Percentiles rank a stretch among this genome's conserved stretches.
Evolutionary conservation across 2,888 invertebrate genomes (phyloP).

Genomic region (Dynastes tityus): DNA sequence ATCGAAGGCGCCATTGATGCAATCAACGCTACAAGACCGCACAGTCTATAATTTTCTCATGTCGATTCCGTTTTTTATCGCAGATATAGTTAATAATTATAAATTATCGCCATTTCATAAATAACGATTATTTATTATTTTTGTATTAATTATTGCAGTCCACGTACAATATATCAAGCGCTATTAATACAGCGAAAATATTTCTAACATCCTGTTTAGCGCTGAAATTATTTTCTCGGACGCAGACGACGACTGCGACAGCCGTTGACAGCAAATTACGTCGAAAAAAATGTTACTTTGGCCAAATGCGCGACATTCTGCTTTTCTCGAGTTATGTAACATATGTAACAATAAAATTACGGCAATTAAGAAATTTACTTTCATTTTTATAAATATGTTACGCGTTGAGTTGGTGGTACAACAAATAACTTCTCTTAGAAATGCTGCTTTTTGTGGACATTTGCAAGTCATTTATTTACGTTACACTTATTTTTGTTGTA

Average conservation of each 20-base stretch:
- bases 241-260: constrained; percentile 13
- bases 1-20: constrained; percentile 40
- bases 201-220: constrained; percentile 49
- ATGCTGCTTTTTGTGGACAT: too few relatives aligned
- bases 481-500: too few relatives aligned
- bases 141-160: constrained; percentile 36
- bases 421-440: too few relatives aligned
- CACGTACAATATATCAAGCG: constrained; percentile 38
- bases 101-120: constrained; percentile 43
- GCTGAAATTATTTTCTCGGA: constrained; percentile 27
- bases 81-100: constrained; percentile 30
- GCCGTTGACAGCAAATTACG: constrained; percentile 5
- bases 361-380: constrained; percentile 1
- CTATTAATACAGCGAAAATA: constrained; percentile 48
- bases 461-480: too few relatives aligned
- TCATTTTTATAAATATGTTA: not conserved
- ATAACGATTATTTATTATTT: constrained; percentile 39
- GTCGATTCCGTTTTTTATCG: constrained; percentile 26
- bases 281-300: not conserved
- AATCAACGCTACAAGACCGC: constrained; percentile 27
- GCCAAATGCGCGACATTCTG: not conserved
- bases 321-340: constrained; percentile 2
- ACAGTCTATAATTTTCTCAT: constrained; percentile 36
- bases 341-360: constrained; percentile 14
- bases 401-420: not conserved